Evolutionary conservation across 2,888 invertebrate genomes (phyloP).

Genomic region (Amitus sp.): DNA sequence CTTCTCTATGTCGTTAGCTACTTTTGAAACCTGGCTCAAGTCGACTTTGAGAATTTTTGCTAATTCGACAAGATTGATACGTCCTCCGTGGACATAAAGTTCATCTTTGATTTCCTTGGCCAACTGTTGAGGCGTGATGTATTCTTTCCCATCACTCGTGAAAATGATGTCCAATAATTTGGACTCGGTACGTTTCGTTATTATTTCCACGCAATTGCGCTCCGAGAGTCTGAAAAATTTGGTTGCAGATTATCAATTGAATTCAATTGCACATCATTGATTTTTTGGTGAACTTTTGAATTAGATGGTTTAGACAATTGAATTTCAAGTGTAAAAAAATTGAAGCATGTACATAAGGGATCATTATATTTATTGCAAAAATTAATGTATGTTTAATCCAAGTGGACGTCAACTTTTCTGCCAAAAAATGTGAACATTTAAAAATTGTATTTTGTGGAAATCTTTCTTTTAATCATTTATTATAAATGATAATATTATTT

Average conservation of each 20-base stretch:
- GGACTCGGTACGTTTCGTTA: constrained; percentile 84
- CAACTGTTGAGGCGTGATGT: constrained; percentile 91
- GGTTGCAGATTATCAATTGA: no score
- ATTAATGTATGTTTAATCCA: constrained; percentile 5
- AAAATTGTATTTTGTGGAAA: no score
- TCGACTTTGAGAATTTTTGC: constrained; percentile 91
- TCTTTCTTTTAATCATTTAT: no score
- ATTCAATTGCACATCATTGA: no score
- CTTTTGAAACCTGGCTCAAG: constrained; percentile 77
- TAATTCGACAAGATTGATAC: constrained; percentile 89
- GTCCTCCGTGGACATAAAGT: constrained; percentile 85
- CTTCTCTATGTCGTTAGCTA: constrained; percentile 78
- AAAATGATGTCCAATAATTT: constrained; percentile 91
- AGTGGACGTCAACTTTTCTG: no score
- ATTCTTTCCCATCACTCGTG: constrained; percentile 97
- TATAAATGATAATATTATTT: no score
- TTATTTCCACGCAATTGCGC: constrained; percentile 95
- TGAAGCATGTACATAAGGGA: no score
- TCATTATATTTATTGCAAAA: no score
- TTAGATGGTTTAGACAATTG: no score
- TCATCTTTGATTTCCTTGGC: constrained; percentile 92
- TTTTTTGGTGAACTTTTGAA: no score
- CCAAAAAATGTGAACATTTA: no score
- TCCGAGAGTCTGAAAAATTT: constrained; percentile 84
- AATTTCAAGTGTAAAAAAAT: no score